Percentiles rank a stretch among this genome's conserved stretches.
phyloP scores from a whole-genome alignment of 2,797 vertebrate species.

The Liparis tanakae region DNA sequence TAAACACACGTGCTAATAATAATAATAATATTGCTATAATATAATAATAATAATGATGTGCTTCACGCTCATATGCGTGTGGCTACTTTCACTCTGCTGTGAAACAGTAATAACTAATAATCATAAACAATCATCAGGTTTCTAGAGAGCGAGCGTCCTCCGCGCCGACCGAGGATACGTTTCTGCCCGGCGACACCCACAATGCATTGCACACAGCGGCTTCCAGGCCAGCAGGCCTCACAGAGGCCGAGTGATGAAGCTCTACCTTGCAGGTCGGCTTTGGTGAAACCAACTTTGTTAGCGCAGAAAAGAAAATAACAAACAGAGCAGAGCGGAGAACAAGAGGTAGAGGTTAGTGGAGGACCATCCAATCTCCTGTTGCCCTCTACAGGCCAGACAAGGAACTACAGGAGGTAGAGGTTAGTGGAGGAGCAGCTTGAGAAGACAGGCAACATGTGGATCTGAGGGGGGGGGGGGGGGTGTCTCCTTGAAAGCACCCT shows the following conservation, averaged over 20 bases:
- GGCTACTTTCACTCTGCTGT: background rate
- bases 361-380: constrained; percentile 9
- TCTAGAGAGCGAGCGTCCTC: constrained; percentile 65
- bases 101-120: background rate
- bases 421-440: too few relatives aligned
- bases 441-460: too few relatives aligned
- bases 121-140: background rate
- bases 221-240: constrained; percentile 82
- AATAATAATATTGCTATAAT: too few relatives aligned
- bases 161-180: constrained; percentile 28
- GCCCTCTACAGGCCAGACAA: too few relatives aligned
- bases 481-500: background rate
- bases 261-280: constrained; percentile 99
- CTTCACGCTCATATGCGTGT: background rate
- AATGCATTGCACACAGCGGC: constrained; percentile 83
- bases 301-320: constrained; percentile 85
- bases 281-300: constrained; percentile 99
- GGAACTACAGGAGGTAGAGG: too few relatives aligned
- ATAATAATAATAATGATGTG: background rate
- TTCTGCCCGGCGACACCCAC: constrained; percentile 77
- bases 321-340: constrained; percentile 80
- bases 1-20: background rate
- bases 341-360: constrained; percentile 89
- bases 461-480: too few relatives aligned
- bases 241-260: constrained; percentile 78